A percentile compares a stretch with the other conserved stretches of the same genome.
Conservation (phyloP, 1,140 invertebrate genomes). For the Aphis gossypii region DNA sequence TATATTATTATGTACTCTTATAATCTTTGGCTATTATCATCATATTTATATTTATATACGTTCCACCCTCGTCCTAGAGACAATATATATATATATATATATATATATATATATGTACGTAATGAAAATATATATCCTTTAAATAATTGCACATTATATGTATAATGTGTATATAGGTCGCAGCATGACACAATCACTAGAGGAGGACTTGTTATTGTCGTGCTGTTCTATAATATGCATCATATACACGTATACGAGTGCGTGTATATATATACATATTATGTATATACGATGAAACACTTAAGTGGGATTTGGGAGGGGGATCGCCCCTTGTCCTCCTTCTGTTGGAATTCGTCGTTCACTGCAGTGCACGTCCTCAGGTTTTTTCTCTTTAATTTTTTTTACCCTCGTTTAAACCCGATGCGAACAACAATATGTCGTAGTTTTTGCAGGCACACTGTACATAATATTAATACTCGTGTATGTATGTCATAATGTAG, state of each 20-base stretch:
- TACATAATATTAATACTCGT: not conserved
- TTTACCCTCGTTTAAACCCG: not conserved
- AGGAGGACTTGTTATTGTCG: slow-evolving; percentile 6
- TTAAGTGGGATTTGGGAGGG: not conserved
- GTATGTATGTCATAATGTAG: not conserved
- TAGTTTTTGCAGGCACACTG: not conserved
- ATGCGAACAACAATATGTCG: not conserved
- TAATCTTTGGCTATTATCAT: not conserved
- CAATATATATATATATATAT: not conserved
- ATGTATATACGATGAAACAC: not conserved
- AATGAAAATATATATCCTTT: not conserved
- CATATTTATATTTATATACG: not conserved
- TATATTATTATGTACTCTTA: not conserved
- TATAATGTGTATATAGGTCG: not conserved
- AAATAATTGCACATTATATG: not conserved
- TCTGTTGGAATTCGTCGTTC: not conserved
- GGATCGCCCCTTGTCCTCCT: not conserved
- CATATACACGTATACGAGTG: not conserved
- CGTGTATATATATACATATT: not conserved
- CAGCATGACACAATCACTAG: not conserved
- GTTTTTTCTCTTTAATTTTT: not conserved
- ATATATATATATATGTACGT: not conserved
- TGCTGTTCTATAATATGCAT: not conserved
- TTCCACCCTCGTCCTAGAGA: not conserved
- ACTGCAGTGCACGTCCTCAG: not conserved